Conservation (phyloP, 2,888 invertebrate genomes). For the Oasisia sp. region DNA sequence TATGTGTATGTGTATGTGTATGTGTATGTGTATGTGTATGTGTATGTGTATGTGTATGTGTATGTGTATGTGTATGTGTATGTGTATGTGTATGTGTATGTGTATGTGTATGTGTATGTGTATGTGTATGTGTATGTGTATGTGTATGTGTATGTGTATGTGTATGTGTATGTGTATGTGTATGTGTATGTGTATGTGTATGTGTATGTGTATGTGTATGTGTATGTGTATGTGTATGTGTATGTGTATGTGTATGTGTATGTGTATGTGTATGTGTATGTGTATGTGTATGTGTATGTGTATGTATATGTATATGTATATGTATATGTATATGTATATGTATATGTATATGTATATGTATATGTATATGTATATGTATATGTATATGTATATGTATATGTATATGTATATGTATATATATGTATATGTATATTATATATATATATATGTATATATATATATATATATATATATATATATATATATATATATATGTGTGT, state of each 20-base stretch:
- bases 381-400: too few species aligned
- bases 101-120: neutral
- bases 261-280: too few species aligned
- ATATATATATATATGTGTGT: too few species aligned
- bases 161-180: neutral
- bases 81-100: neutral
- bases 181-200: slow-evolving; percentile 5
- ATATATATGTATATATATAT: too few species aligned
- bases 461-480: too few species aligned
- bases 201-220: slow-evolving; percentile 14
- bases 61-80: too few species aligned
- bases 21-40: too few species aligned
- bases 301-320: neutral
- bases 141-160: neutral
- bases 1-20: neutral
- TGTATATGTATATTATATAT: too few species aligned
- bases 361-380: too few species aligned
- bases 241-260: too few species aligned
- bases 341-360: too few species aligned
- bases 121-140: neutral
- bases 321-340: neutral
- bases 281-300: neutral
- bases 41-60: neutral
- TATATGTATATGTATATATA: too few species aligned
- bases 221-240: neutral